Evolutionary conservation across 2,888 invertebrate genomes (phyloP).

Genomic region (Seira ritae): DNA sequence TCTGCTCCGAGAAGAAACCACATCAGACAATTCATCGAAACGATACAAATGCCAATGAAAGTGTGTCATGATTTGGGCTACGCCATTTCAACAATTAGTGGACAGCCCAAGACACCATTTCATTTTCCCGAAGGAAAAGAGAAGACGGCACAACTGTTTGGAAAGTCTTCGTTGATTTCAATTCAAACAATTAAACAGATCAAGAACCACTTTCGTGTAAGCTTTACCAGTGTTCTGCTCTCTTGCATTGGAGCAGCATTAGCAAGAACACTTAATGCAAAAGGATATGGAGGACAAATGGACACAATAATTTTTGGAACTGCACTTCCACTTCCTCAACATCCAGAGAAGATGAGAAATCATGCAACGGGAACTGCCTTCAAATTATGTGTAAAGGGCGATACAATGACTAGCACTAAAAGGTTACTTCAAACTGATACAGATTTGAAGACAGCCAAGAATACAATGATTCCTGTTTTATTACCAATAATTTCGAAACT

Average conservation of each 20-base stretch:
- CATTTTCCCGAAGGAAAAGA: constrained; percentile 34
- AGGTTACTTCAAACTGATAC: no score
- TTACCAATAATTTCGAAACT: background rate
- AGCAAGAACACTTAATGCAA: background rate
- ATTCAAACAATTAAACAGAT: constrained; percentile 11
- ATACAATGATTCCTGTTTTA: constrained; percentile 1
- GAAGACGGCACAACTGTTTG: constrained; percentile 26
- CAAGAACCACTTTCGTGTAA: constrained; percentile 22
- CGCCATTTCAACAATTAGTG: background rate
- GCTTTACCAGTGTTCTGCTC: constrained; percentile 26
- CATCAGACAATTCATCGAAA: background rate
- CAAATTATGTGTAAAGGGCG: no score
- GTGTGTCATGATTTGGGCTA: background rate
- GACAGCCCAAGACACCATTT: background rate
- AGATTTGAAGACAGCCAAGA: no score
- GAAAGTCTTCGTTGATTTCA: constrained; percentile 25
- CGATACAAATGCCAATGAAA: background rate
- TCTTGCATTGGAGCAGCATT: constrained; percentile 4
- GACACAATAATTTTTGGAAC: background rate
- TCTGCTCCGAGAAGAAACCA: no score
- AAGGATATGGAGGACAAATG: background rate
- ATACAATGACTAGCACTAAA: constrained; percentile 32
- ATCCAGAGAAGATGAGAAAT: constrained; percentile 37
- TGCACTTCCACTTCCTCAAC: constrained; percentile 27
- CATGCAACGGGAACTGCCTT: constrained; percentile 15